These are phyloP conservation scores for Caenorhabditis sp. DNA, from an alignment of 2,888 invertebrate genomes.

Conservation along the genomic window DNA sequence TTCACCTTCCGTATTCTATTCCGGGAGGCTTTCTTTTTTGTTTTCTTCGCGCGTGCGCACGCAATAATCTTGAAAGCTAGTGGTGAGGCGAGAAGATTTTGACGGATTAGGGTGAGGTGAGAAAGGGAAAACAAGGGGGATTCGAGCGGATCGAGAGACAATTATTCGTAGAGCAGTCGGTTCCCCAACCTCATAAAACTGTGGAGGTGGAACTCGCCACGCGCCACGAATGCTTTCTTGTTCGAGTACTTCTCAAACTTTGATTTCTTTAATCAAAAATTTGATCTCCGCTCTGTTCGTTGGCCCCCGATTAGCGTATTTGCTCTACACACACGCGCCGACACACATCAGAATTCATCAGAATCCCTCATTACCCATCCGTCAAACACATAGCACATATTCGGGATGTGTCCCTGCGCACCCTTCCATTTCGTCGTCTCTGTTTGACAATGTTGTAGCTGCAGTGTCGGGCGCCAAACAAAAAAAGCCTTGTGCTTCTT, in stretches of 20 bases:
- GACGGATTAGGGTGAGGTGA: constrained; percentile 30
- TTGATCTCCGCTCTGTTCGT: constrained; percentile 1
- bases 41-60: not conserved
- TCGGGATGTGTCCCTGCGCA: constrained; percentile 20
- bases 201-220: not conserved
- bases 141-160: constrained; percentile 13
- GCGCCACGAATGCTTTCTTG: no score
- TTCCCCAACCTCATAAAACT: constrained; percentile 9
- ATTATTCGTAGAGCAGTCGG: constrained; percentile 16
- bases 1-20: constrained; percentile 9
- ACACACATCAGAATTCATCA: constrained; percentile 36
- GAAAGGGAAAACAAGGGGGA: constrained; percentile 8
- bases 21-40: not conserved
- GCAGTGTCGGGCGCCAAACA: constrained; percentile 26
- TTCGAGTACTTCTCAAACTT: no score
- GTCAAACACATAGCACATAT: constrained; percentile 35
- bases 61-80: constrained; percentile 23
- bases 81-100: constrained; percentile 4
- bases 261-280: no score
- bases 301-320: constrained; percentile 7
- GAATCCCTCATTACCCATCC: constrained; percentile 55
- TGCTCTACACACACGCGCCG: constrained; percentile 10
- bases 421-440: constrained; percentile 10
- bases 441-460: constrained; percentile 26
- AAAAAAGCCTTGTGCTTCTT: constrained; percentile 33